phyloP scores from a whole-genome alignment of 2,888 invertebrate species.

The Biston stratarius region DNA sequence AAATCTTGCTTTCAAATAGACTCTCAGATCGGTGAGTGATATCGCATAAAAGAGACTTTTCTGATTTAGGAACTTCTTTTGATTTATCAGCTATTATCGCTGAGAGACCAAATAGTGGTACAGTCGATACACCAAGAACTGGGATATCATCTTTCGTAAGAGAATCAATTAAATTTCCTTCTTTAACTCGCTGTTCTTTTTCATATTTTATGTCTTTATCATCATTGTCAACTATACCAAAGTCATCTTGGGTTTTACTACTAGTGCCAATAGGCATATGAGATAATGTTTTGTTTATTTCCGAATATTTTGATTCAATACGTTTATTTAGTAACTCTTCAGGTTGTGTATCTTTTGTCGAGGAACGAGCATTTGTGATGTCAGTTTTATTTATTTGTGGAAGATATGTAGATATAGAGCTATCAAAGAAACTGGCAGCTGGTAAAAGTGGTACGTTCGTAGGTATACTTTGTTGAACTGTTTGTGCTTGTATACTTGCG shows the following conservation, averaged over 20 bases:
- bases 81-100: slow-evolving; percentile 55
- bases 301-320: slow-evolving; percentile 7
- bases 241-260: not conserved
- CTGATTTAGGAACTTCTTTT: slow-evolving; percentile 45
- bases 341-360: not conserved
- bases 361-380: not conserved
- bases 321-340: slow-evolving; percentile 1
- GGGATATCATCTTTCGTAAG: slow-evolving; percentile 50
- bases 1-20: slow-evolving; percentile 42
- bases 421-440: slow-evolving; percentile 40
- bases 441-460: slow-evolving; percentile 31
- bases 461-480: slow-evolving; percentile 12
- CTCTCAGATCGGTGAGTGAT: slow-evolving; percentile 27
- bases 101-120: slow-evolving; percentile 60
- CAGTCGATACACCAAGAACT: slow-evolving; percentile 53
- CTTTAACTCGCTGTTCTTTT: slow-evolving; percentile 24
- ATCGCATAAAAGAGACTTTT: slow-evolving; percentile 39
- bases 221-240: not conserved
- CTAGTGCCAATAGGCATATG: slow-evolving; percentile 4
- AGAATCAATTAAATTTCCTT: slow-evolving; percentile 49
- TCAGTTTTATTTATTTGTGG: not conserved
- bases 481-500: slow-evolving; percentile 18
- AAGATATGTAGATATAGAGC: slow-evolving; percentile 7
- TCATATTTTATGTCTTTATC: slow-evolving; percentile 16
- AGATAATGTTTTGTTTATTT: slow-evolving; percentile 5